A percentile compares a stretch with the other conserved stretches of the same genome.
phyloP scores from a whole-genome alignment of 2,113 vertebrate species.

The Hippopotamus amphibius region DNA sequence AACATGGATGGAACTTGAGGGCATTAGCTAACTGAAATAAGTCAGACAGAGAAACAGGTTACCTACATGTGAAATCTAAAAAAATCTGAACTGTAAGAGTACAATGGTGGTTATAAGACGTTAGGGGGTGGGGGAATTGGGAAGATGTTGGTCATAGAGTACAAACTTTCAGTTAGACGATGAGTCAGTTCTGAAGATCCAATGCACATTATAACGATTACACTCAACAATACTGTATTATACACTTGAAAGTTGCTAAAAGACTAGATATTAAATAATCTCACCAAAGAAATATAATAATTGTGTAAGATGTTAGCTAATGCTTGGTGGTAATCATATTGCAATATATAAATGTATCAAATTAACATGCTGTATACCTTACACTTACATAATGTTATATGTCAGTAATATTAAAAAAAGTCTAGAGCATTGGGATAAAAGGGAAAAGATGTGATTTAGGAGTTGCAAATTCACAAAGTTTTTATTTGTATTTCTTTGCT shows the following conservation, averaged over 20 bases:
- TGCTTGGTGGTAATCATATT: background rate
- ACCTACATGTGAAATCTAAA: background rate
- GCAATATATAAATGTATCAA: too few species aligned
- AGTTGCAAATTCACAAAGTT: background rate
- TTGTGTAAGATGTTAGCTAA: background rate
- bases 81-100: background rate
- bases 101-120: background rate
- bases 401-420: background rate
- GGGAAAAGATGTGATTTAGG: background rate
- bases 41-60: background rate
- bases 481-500: background rate
- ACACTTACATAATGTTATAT: background rate
- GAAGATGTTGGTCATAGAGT: background rate
- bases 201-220: background rate
- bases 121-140: background rate
- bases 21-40: background rate
- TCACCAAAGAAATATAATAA: background rate
- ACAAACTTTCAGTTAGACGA: background rate
- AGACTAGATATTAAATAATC: background rate
- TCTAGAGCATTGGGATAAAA: background rate
- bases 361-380: too few species aligned
- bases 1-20: background rate
- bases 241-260: background rate
- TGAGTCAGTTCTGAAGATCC: background rate
- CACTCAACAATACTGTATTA: background rate